These are phyloP conservation scores for Silurus asotus DNA, from an alignment of 2,113 vertebrate genomes.

Conservation along the genomic window DNA sequence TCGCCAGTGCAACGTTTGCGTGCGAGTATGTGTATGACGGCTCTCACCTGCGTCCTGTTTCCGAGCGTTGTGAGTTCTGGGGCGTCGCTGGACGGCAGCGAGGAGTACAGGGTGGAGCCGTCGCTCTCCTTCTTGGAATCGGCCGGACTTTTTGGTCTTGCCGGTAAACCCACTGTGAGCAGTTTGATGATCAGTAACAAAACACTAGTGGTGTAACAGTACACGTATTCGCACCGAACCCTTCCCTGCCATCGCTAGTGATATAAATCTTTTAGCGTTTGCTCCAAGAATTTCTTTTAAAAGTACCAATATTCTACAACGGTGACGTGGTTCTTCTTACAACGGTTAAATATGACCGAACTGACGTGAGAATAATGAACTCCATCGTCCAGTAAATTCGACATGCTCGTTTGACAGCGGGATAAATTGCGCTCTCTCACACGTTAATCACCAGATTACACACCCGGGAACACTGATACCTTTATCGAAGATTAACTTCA, in stretches of 20 bases:
- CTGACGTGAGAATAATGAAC: neutral
- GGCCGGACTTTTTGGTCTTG: slow-evolving; percentile 91
- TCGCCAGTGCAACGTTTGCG: too few relatives aligned
- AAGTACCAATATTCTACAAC: too few relatives aligned
- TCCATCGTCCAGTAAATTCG: neutral
- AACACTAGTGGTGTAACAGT: neutral
- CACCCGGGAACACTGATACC: slow-evolving; percentile 64
- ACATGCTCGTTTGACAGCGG: neutral
- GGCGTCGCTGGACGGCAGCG: slow-evolving; percentile 90
- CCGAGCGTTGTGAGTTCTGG: slow-evolving; percentile 78
- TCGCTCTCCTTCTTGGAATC: slow-evolving; percentile 92
- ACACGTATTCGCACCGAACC: too few relatives aligned
- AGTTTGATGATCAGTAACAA: neutral
- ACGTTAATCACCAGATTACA: too few relatives aligned
- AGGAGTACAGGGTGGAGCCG: slow-evolving; percentile 80
- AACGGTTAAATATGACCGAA: too few relatives aligned
- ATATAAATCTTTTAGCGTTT: too few relatives aligned
- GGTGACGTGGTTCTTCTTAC: neutral
- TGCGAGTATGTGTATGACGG: neutral
- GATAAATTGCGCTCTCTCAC: neutral
- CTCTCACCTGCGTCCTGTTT: slow-evolving; percentile 82
- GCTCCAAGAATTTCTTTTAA: too few relatives aligned
- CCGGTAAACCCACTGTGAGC: slow-evolving; percentile 82
- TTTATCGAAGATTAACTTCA: slow-evolving; percentile 96
- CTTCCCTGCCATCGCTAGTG: too few relatives aligned